These are phyloP conservation scores for Ooceraea biroi DNA, from an alignment of 1,140 invertebrate species.

Conservation along the genomic window DNA sequence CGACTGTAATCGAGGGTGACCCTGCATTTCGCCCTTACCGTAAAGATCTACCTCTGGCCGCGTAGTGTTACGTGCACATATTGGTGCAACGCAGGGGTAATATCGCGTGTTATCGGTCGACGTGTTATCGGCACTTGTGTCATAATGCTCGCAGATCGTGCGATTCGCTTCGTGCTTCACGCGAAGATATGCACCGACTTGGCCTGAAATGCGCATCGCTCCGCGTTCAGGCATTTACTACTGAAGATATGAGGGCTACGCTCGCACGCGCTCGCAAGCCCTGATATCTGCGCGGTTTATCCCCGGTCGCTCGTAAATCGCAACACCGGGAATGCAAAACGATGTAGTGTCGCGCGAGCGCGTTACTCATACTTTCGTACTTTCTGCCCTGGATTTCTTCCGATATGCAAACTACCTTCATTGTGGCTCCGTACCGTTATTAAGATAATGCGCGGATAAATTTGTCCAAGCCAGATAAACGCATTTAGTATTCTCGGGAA, in stretches of 20 bases:
- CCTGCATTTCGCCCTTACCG: constrained; percentile 48
- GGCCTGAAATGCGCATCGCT: constrained; percentile 13
- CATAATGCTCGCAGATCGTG: constrained; percentile 24
- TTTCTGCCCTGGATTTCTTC: background rate
- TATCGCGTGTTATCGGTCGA: constrained; percentile 49
- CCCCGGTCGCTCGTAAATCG: constrained; percentile 12
- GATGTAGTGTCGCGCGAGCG: background rate
- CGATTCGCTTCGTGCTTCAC: constrained; percentile 1
- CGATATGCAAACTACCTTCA: constrained; percentile 37
- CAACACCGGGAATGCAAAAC: constrained; percentile 20
- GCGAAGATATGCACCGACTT: constrained; percentile 27
- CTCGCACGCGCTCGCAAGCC: too few species aligned
- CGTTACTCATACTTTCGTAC: constrained; percentile 33
- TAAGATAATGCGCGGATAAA: constrained; percentile 31
- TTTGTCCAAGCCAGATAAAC: background rate
- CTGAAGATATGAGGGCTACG: constrained; percentile 18
- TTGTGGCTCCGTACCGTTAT: constrained; percentile 3
- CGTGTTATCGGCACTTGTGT: constrained; percentile 32
- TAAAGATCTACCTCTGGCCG: constrained; percentile 53
- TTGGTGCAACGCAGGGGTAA: background rate
- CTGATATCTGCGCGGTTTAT: constrained; percentile 26
- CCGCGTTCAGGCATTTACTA: background rate
- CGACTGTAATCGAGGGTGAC: constrained; percentile 29
- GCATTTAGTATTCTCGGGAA: background rate
- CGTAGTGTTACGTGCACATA: background rate